A percentile compares a stretch with the other conserved stretches of the same genome.
Evolutionary conservation across 2,797 vertebrate genomes (phyloP).

Genomic region (Phataginus tricuspis): DNA sequence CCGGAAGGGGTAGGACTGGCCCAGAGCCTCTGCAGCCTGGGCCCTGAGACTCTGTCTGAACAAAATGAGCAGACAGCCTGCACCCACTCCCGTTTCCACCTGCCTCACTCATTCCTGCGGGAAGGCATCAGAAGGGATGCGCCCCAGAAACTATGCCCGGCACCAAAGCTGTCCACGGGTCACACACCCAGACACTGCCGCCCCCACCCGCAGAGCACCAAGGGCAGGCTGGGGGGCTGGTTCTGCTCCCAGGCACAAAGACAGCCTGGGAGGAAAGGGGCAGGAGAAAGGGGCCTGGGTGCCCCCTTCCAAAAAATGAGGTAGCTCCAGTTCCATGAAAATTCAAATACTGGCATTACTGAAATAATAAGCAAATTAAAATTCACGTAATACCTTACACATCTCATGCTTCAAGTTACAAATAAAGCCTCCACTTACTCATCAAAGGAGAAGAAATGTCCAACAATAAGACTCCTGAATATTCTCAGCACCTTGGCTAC

Average conservation of each 20-base stretch:
- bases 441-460: not conserved
- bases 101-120: not conserved
- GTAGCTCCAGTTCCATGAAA: not conserved
- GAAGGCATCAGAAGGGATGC: not conserved
- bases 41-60: not conserved
- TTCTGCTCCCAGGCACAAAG: too few species aligned
- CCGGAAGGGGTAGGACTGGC: not conserved
- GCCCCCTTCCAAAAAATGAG: not conserved
- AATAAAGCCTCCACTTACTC: not conserved
- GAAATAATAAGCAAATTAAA: not conserved
- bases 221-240: too few species aligned
- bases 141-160: rapidly evolving
- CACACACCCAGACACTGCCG: not conserved
- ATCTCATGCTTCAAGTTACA: not conserved
- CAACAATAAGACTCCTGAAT: not conserved
- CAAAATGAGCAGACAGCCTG: not conserved
- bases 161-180: not conserved
- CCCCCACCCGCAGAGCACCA: not conserved
- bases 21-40: too few species aligned
- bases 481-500: not conserved
- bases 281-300: too few species aligned
- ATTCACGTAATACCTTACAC: not conserved
- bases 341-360: not conserved
- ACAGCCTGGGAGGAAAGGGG: not conserved
- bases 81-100: not conserved